Conservation (phyloP, 2,888 invertebrate genomes). For the Sarcophaga variegata region DNA sequence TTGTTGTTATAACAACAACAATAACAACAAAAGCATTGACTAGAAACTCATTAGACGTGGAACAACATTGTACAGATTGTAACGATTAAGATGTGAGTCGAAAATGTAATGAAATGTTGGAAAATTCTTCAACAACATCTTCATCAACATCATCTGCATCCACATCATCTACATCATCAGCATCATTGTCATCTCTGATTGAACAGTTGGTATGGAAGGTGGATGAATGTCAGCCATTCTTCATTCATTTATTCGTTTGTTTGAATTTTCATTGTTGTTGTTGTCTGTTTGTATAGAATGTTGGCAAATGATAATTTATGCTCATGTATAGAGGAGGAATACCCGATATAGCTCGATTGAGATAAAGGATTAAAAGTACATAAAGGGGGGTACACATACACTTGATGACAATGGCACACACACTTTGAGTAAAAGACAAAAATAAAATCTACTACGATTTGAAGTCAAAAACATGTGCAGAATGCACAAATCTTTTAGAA, state of each 20-base stretch:
- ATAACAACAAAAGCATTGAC: conserved; percentile 11
- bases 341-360: background rate
- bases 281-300: background rate
- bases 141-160: background rate
- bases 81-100: background rate
- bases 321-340: background rate
- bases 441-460: conserved; percentile 15
- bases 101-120: background rate
- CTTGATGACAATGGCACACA: conserved; percentile 28
- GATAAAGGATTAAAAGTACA: background rate
- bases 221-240: background rate
- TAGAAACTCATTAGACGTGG: conserved; percentile 60
- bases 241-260: background rate
- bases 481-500: conserved; percentile 14
- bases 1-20: conserved; percentile 5
- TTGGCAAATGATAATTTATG: conserved; percentile 34
- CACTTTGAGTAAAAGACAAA: conserved; percentile 30
- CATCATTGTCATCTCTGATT: too few relatives aligned
- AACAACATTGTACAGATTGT: conserved; percentile 46
- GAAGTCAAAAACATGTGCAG: conserved; percentile 48
- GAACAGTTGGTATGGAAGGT: background rate
- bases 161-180: background rate
- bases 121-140: background rate
- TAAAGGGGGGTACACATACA: background rate
- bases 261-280: background rate